Base-by-base conservation (phyloP, 2,888 invertebrate species). In the Hesperia comma region DNA sequence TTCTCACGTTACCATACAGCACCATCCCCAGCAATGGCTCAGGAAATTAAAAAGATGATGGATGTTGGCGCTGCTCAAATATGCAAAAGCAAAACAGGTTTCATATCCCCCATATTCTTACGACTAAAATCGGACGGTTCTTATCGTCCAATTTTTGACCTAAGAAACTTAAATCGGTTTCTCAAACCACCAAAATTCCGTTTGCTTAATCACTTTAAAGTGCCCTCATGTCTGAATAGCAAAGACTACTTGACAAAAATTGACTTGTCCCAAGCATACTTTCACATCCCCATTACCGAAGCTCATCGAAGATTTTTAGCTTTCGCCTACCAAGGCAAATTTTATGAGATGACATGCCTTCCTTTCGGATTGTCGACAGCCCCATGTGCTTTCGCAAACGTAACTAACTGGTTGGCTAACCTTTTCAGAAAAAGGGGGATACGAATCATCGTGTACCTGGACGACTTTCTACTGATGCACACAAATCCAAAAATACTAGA, bases 331-430 rank as follows among this genome's bases (percentile, higher is more conserved):
- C 32, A 60, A 15, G 17, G 57, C 10, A 57, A 51, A 58, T 10
- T 69, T 15, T 61, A 46, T 8, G 60, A 70, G 49, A 61, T 71
- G 53, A 69, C 70, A 26, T 69, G 69, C 49, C 73, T 76, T 0
- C 77, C 76, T 0, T 78, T 79, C 57, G 77, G 75, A 0, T 69
- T 79, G 2, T 64, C 76, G n/a, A 71, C 67, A 4, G 77, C 75
- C 0, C 77, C 77, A 0, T 32, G 70, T 14, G 63, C 67, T 4
- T 78, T 76, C 61, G 62, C 75, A 3, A 67, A 63, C 17, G 15
- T 77, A 0, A 61, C 72, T 53, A 78, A 75, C 56, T 78, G 76
- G 76, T 5, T 75, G 3, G 76, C 75, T 15, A 49, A 62, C 21
- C 15, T 46, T 0, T 68, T 77, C 0, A 49, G 75, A 46, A 61